Percentiles rank a stretch among this genome's conserved stretches.
Conservation (phyloP, 2,113 vertebrate species). For the Castor canadensis region DNA sequence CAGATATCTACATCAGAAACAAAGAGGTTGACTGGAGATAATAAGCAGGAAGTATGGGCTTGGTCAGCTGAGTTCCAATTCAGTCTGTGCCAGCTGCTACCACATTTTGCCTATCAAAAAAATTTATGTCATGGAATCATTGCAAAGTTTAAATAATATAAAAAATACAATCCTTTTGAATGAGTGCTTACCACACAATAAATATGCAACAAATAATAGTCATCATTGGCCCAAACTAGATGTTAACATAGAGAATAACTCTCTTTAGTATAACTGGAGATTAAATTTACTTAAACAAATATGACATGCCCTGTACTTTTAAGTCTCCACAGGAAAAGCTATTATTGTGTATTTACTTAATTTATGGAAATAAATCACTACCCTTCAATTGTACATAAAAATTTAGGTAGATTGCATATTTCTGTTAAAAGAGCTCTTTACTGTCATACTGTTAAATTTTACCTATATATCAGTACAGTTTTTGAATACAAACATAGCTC, state of each 20-base stretch:
- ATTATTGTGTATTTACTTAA: neutral
- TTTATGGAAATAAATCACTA: neutral
- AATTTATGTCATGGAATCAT: neutral
- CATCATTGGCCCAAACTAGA: neutral
- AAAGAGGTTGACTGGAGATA: neutral
- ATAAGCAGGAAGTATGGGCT: neutral
- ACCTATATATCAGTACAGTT: neutral
- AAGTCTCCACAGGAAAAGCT: neutral
- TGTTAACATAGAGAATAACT: neutral
- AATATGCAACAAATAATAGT: neutral
- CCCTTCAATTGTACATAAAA: neutral
- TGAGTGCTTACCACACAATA: neutral
- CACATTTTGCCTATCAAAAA: too few relatives aligned
- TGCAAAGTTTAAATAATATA: constrained; percentile 1
- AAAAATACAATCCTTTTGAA: constrained; percentile 7
- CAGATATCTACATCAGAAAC: neutral
- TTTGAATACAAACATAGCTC: neutral
- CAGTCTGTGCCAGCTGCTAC: neutral
- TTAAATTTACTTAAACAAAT: neutral
- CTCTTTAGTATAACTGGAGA: neutral
- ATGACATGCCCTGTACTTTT: neutral
- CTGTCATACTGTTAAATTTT: neutral
- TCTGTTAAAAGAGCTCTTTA: neutral
- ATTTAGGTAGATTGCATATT: neutral
- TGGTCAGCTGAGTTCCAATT: neutral